Base-by-base conservation (phyloP, 2,797 vertebrate genomes). In the Choloepus didactylus region DNA sequence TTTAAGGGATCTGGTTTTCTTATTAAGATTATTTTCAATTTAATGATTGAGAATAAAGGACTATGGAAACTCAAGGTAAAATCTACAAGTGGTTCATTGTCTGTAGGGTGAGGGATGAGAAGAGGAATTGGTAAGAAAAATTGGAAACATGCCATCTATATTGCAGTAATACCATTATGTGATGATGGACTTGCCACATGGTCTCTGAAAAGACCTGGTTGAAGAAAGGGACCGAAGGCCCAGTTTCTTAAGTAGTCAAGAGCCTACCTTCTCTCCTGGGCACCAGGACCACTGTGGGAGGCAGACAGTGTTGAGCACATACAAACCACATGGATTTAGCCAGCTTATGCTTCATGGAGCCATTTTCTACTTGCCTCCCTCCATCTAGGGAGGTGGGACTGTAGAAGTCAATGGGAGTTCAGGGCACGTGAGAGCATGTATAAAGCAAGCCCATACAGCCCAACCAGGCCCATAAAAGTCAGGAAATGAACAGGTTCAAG, bases 401-500 rank as follows among this genome's bases (percentile, higher is more conserved):
- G 15, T 0, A 84, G 88, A 89, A 97, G 96, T 97, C 97, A 97
- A 2, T 72, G 79, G 94, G 95, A 97, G 95, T 96, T 97, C 96
- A 95, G 96, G 76, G 89, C 67, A 49, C 49, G 38, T 5, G 21
- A 46, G 66, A 89, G 90, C 62, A 5, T 89, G 72, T 75, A 73
- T 84, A 93, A 90, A 95, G 89, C 96, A 89, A 89, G 87, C 89
- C 88, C 84, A 76, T 91, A 73, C 96, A 96, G 95, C 84, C 93
- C 72, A 96, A 73, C 46, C 89, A 95, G 93, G 93, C 95, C 97
- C 89, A 96, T 98, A 97, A 98, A 98, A 97, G 93, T 66, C 96
- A 97, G 97, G 97, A 98, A 98, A 98, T 98, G 97, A 98, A 96
- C 96, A 94, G 94, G 96, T 97, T 97, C 95, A 94, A 92, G 93